Evolutionary conservation across 2,888 invertebrate species (phyloP), one percentile per base, ranked within the genome.

Genomic region (Tiliacea citrago): DNA sequence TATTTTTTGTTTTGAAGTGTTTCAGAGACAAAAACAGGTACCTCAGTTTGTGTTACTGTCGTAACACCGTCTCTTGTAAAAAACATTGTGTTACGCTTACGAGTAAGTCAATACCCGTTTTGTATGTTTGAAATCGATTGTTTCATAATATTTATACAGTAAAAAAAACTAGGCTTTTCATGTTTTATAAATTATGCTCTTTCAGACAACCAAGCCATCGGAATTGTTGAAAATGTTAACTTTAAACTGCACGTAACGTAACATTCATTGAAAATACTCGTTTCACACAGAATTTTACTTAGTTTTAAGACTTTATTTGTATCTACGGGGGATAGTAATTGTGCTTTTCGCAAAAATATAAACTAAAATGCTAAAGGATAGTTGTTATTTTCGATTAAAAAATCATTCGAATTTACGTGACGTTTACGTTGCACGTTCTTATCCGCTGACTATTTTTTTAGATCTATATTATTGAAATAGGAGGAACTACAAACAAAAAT

Each of bases 111-210:
- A 57, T 24, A 45, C 18, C 29, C 21, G 35, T 55, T 58, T 53
- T 62, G 55, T 60, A 5, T 67, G 47, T 67, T 80, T 49, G 35
- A 70, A 60, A 51, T 55, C n/a, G 13, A 35, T 39, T 66, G 57
- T 75, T 68, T 71, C 75, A 82, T 69, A 82, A 82, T 75, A 82
- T 82, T 82, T 79, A 58, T 47, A 53, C 57, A 39, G 53, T 21
- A 35, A 65, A 61, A 51, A 49, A 68, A 60, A 18, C 51, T 61
- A 57, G 10, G n/a, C 21, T 66, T 47, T 55, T 21, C 60, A 18
- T 82, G 79, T 82, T 82, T 82, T 39, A 72, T 71, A 75, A 83
- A 78, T 79, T 45, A 39, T 16, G 24, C 42, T 69, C 63, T 42
- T 68, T 68, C 29, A 61, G 18, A 49, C 47, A 53, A 53, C 45